Evolutionary conservation across 2,113 vertebrate species (phyloP), one percentile per base, ranked within the genome.

Genomic region (Forbesichthys papilliferus): DNA sequence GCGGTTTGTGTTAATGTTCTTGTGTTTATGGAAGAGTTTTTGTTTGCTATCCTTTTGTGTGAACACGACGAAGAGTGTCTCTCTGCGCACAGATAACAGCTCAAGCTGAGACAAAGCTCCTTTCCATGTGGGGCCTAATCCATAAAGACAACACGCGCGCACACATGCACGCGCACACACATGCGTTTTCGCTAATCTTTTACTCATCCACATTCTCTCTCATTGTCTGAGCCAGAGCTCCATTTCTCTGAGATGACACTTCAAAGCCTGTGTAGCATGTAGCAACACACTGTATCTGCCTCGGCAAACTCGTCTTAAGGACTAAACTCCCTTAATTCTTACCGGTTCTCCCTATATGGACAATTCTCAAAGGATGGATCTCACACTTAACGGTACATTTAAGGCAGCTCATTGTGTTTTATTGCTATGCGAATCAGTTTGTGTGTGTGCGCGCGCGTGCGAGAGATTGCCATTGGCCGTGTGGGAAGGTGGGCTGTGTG

Each of bases 171-270:
- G 47, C 54, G 18, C 33, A 56, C 64, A n/a, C 27, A 2, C 64
- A 8, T 36, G 6, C 64, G 46, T 75, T 79, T 82, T 77, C 76
- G 85, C 78, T 89, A 89, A 90, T 88, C 89, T 88, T 65, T 60
- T 80, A 76, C 51, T 3, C 74, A 75, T 88, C 77, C 59, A 54
- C 74, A 59, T 54, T 75, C 73, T 74, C 75, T 77, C 74, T 88
- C 79, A 83, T 89, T 89, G 89, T 89, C 85, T 86, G 78, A 55
- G 63, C 52, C 8, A 34, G 54, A 78, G 83, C 85, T 74, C 68
- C 80, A 69, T 76, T 88, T 90, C 84, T 90, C 76, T 81, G 69
- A 71, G 75, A 86, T 84, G 87, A 83, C 88, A 88, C 89, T 87
- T 91, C 80, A 89, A 90, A 91, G 88, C 82, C 7, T 51, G 69